Base-by-base conservation (phyloP, 2,113 vertebrate species). In the Odontesthes bonariensis region DNA sequence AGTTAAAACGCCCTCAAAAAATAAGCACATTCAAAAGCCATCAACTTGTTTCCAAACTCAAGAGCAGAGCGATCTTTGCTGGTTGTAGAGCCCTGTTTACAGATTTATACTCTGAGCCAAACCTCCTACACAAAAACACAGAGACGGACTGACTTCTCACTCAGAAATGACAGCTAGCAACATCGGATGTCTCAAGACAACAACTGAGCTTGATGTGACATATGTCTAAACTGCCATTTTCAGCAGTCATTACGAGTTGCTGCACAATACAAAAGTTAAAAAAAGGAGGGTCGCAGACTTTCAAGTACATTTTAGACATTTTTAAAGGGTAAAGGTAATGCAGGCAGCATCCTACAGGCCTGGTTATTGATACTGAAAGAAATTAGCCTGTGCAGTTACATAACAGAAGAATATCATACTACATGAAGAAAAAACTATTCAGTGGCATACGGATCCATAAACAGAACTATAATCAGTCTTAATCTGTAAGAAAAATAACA, bases 121-220 rank as follows among this genome's bases (percentile, higher is more conserved):
- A 65, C 58, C 79, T 77, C 78, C 76, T 31, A 72, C 70, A 59
- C 55, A 76, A 58, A 84, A 60, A 71, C 17, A 31, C 32, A 38
- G 35, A 76, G 63, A 58, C 64, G 22, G 65, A 32, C 32, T 60
- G 67, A 85, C 70, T 70, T 73, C 85, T 78, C 51, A 13, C 49
- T 35, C 8, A n/a, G 64, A 71, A 81, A 61, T 75, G 71, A 79
- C 75, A 68, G 70, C 71, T 58, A 49, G 75, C 22, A 65, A 74
- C 62, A 61, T 64, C 44, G 74, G 32, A 77, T 77, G 69, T 84
- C 80, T 78, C 74, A 40, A 56, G 73, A 77, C 76, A 81, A 73
- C 57, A 33, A 31, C 67, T 3, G 70, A 67, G 79, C 49, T 77
- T 27, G 64, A 79, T 66, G 70, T 77, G 42, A 75, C 57, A 66